These are phyloP conservation scores for Molothrus ater DNA, from an alignment of 2,797 vertebrate genomes.

Conservation along the genomic window DNA sequence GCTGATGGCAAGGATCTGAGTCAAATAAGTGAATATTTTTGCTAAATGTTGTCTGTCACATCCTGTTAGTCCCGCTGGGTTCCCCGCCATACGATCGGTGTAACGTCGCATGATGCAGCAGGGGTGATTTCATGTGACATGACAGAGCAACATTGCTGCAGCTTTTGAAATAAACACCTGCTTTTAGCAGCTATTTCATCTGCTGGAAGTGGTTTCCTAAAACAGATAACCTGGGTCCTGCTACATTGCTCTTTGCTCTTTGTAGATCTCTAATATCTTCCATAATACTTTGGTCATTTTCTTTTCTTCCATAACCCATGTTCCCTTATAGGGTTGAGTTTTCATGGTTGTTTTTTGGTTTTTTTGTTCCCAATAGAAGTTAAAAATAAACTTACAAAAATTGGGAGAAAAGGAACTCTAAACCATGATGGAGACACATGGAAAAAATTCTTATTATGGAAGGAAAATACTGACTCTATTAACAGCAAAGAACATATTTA, in stretches of 20 bases:
- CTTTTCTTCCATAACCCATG: background rate
- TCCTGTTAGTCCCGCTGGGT: conserved; percentile 18
- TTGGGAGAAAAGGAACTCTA: background rate
- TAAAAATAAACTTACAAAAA: background rate
- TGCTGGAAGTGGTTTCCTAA: background rate
- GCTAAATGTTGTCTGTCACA: conserved; percentile 66
- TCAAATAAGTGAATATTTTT: conserved; percentile 51
- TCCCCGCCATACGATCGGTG: background rate
- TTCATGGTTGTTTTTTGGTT: background rate
- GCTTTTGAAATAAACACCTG: conserved; percentile 5
- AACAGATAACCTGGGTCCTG: background rate
- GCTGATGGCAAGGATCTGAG: conserved; percentile 39
- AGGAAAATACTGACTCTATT: background rate
- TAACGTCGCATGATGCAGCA: background rate
- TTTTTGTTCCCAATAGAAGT: background rate
- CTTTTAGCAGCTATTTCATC: background rate
- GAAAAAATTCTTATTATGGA: background rate
- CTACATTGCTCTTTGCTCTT: background rate
- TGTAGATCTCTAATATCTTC: background rate
- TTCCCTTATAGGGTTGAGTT: background rate
- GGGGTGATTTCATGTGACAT: background rate
- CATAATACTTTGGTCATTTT: background rate
- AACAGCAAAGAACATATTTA: background rate
- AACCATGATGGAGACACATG: background rate
- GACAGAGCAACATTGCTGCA: conserved; percentile 14